Base-by-base conservation (phyloP, 2,888 invertebrate genomes). In the Nomada goodeniana region DNA sequence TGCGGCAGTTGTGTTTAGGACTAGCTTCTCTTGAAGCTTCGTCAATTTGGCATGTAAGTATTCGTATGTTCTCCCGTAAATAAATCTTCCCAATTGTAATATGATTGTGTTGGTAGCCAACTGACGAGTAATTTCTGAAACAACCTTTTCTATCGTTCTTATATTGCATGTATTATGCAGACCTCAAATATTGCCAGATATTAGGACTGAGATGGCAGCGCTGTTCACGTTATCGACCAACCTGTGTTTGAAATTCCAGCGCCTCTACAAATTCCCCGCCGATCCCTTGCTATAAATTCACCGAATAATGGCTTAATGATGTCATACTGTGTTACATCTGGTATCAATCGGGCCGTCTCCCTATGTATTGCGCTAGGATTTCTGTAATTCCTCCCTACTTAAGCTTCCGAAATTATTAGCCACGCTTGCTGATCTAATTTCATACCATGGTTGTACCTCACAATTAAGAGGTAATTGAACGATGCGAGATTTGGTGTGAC, bases 371-470 rank as follows among this genome's bases (percentile, higher is more conserved):
- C 77, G 36, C 53, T 53, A 64, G 75, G 67, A 81, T 73, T 42
- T 69, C 68, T 59, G 23, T 47, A 64, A 71, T 67, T 59, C 55
- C 53, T 63, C 61, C 26, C 47, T 64, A 64, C 65, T 72, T 68
- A 47, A 64, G 69, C 80, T 73, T 36, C 47, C 72, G 69, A 65
- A 61, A 80, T 78, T 79, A 85, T 87, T 80, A 82, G 70, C 50
- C 83, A 63, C 76, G 65, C 73, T 65, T 64, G 42, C 63, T 71
- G 87, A 87, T 85, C 73, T 78, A 78, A 85, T 85, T 80, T 85
- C 70, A 68, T 75, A 76, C 74, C 61, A 76, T 57, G 76, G 60
- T 65, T 68, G 76, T 70, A 67, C 76, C 72, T 75, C 85, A 76
- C 74, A 74, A 60, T 78, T 77, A 80, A 82, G 76, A 74, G 75